Evolutionary conservation across 92 coral and sea anemone species (phyloP), one percentile per base, ranked within the genome.

Genomic region (Zoanthus sansibaricus): DNA sequence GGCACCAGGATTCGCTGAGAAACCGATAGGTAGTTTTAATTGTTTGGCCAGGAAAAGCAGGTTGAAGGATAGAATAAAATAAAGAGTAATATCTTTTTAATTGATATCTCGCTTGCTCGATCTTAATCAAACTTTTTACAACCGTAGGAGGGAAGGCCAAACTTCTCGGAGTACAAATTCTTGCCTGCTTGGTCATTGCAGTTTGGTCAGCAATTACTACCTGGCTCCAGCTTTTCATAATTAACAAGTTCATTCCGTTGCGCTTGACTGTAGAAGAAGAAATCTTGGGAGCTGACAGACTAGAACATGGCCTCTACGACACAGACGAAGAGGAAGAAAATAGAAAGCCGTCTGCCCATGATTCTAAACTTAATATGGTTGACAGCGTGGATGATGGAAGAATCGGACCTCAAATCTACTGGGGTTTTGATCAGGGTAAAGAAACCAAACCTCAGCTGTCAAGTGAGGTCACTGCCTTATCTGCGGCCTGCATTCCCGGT

Each of bases 301-400:
- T 86, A 14, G 92, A 89, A 32, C 92, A 89, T 21, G 92, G 92
- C 7, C 72, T 89, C 5, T 87, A 89, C 76, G 76, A 72, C 71
- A 72, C 87, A 1, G 89, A 85, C 21, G 82, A 83, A 44, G 89
- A 89, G 14, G 89, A 33, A 20, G 86, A 61, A 42, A 78, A 78
- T 32, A 75, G 55, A 51, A 33, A 47, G 15, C 89, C 72, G 77
- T 62, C 86, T 59, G 72, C 46, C 31, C 16, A 12, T 14, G 92
- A 78, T 21, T 77, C 77, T 55, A 83, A 46, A 46, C 70, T 78
- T 10, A 70, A 55, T 45, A 58, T 25, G 30, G 48, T 64, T 21
- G 89, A 89, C 42, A 71, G 59, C n/a, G 71, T 71, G 4, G 84
- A 73, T 75, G 76, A 49, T 32, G 75, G 83, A 58, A 58, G 66